These are phyloP conservation scores for Columba livia DNA, from an alignment of 2,113 vertebrate species.

Conservation along the genomic window DNA sequence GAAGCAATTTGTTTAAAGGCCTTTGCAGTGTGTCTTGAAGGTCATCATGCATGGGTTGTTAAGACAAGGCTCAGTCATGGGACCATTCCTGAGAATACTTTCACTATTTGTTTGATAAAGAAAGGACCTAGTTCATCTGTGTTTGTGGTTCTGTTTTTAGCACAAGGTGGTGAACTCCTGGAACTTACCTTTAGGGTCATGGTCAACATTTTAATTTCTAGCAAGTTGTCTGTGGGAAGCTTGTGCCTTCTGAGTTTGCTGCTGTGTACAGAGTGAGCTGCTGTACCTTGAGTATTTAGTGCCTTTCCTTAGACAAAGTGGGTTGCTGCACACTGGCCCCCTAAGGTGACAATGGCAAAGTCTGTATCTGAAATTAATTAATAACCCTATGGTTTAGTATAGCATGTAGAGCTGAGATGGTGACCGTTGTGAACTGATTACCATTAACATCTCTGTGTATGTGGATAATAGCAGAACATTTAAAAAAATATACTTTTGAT, in stretches of 20 bases:
- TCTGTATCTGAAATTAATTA: not conserved
- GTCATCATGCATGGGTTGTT: conserved; percentile 55
- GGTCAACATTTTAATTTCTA: not conserved
- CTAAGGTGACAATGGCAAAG: not conserved
- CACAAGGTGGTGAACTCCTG: not conserved
- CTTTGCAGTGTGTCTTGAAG: conserved; percentile 20
- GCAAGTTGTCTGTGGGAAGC: not conserved
- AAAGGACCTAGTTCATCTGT: conserved; percentile 13
- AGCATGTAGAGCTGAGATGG: not conserved
- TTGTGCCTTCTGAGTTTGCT: not conserved
- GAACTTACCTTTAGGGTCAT: not conserved
- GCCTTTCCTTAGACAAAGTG: not conserved
- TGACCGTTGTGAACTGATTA: not conserved
- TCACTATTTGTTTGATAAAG: conserved; percentile 50
- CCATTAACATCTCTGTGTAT: not conserved
- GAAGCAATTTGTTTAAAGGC: conserved; percentile 29
- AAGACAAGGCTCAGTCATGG: conserved; percentile 54
- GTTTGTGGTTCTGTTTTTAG: not conserved
- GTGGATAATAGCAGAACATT: not conserved
- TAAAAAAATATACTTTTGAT: not conserved
- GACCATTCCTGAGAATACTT: conserved; percentile 40
- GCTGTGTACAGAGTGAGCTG: not conserved
- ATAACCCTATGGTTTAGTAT: not conserved
- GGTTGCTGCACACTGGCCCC: not conserved
- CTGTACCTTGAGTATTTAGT: not conserved